phyloP scores from a whole-genome alignment of 2,888 invertebrate species.

The Hoplodrina blanda region DNA sequence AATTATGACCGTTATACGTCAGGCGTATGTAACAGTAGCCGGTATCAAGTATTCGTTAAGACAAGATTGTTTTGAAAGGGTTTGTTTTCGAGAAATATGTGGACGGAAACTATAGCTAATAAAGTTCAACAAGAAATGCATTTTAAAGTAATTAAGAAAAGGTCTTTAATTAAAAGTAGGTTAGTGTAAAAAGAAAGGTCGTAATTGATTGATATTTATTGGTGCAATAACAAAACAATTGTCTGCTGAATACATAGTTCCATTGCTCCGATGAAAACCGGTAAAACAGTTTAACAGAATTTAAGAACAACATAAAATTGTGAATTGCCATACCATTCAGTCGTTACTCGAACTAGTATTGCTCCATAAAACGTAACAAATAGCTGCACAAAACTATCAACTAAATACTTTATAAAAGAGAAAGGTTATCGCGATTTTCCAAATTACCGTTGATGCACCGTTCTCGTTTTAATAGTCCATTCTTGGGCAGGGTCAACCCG shows the following conservation, averaged over 20 bases:
- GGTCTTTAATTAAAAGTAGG: background rate
- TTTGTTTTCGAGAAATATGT: conserved; percentile 38
- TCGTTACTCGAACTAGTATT: conserved; percentile 57
- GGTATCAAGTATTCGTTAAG: conserved; percentile 49
- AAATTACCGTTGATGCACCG: conserved; percentile 82
- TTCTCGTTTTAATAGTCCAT: conserved; percentile 89
- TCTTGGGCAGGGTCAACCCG: conserved; percentile 80
- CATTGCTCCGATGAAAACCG: conserved; percentile 18
- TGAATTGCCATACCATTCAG: conserved; percentile 47
- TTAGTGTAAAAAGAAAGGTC: conserved; percentile 9
- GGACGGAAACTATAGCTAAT: background rate
- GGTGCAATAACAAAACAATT: conserved; percentile 19
- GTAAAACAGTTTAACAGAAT: conserved; percentile 19
- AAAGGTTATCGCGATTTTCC: conserved; percentile 88
- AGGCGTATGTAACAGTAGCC: conserved; percentile 61
- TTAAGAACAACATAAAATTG: conserved; percentile 41
- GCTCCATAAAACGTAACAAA: conserved; percentile 73
- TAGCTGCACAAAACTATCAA: conserved; percentile 72
- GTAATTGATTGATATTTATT: conserved; percentile 25
- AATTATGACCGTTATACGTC: conserved; percentile 83
- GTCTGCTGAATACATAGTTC: conserved; percentile 5
- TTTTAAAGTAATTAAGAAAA: conserved; percentile 16
- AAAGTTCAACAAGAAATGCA: background rate
- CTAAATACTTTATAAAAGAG: conserved; percentile 69
- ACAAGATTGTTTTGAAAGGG: conserved; percentile 36